Evolutionary conservation across 2,888 invertebrate genomes (phyloP).

Genomic region (Zygaena filipendulae): DNA sequence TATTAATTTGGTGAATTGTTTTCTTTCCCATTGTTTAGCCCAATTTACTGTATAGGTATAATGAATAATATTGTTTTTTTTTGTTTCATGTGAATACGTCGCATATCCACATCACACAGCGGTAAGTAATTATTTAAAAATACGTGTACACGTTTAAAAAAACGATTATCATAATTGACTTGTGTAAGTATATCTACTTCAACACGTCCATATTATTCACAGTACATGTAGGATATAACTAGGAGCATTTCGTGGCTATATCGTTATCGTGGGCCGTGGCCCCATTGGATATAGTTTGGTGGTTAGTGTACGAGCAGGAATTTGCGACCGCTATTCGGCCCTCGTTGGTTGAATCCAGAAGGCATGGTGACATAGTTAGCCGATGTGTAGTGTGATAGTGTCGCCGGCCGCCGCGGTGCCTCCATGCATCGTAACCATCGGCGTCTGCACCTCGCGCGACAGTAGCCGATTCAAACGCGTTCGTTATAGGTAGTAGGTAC

Average conservation of each 20-base stretch:
- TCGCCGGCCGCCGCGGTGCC: too few relatives aligned
- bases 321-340: slow-evolving; percentile 65
- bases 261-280: too few relatives aligned
- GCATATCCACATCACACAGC: slow-evolving; percentile 22
- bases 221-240: too few relatives aligned
- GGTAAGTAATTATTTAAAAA: slow-evolving; percentile 35
- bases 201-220: too few relatives aligned
- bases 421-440: slow-evolving; percentile 37
- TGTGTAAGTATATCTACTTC: too few relatives aligned
- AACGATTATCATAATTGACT: too few relatives aligned
- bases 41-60: not conserved
- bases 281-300: too few relatives aligned
- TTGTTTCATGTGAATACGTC: slow-evolving; percentile 56
- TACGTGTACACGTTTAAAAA: not conserved
- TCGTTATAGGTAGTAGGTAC: slow-evolving; percentile 29
- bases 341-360: slow-evolving; percentile 27
- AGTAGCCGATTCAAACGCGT: slow-evolving; percentile 38
- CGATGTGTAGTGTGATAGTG: too few relatives aligned
- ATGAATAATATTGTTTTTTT: slow-evolving; percentile 17
- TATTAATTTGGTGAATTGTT: not conserved
- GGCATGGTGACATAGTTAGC: slow-evolving; percentile 54
- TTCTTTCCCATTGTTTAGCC: not conserved
- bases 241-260: too few relatives aligned
- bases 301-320: slow-evolving; percentile 65
- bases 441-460: slow-evolving; percentile 26